These are phyloP conservation scores for Steatocranus sp. DNA, from an alignment of 2,797 vertebrate genomes.

Conservation along the genomic window DNA sequence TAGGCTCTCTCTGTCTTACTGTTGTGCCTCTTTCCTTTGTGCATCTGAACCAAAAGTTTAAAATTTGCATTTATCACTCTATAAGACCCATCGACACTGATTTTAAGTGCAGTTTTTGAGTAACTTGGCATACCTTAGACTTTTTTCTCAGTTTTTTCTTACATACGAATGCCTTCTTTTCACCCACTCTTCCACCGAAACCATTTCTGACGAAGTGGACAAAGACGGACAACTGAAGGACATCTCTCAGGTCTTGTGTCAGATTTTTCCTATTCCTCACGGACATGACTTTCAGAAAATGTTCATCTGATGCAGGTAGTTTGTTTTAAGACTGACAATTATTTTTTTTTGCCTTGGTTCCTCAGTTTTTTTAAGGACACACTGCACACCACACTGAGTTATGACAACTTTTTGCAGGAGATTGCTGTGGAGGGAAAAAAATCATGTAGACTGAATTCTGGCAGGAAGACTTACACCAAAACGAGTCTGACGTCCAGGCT, in stretches of 20 bases:
- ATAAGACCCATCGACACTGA: background rate
- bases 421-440: background rate
- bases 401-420: background rate
- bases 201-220: background rate
- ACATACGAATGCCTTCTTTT: background rate
- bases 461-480: background rate
- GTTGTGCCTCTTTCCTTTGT: background rate
- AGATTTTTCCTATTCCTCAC: background rate
- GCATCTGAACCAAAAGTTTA: background rate
- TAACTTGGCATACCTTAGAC: background rate
- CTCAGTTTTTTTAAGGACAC: background rate
- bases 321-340: background rate
- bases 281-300: background rate
- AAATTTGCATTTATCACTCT: background rate
- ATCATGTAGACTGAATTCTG: background rate
- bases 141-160: background rate
- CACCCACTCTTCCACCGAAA: background rate
- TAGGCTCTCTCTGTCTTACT: background rate
- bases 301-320: background rate
- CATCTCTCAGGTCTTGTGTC: background rate
- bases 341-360: background rate
- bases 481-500: background rate
- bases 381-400: background rate
- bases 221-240: background rate
- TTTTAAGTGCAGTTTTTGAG: background rate